Evolutionary conservation across 2,888 invertebrate species (phyloP).

Genomic region (Heliconius ismenius): DNA sequence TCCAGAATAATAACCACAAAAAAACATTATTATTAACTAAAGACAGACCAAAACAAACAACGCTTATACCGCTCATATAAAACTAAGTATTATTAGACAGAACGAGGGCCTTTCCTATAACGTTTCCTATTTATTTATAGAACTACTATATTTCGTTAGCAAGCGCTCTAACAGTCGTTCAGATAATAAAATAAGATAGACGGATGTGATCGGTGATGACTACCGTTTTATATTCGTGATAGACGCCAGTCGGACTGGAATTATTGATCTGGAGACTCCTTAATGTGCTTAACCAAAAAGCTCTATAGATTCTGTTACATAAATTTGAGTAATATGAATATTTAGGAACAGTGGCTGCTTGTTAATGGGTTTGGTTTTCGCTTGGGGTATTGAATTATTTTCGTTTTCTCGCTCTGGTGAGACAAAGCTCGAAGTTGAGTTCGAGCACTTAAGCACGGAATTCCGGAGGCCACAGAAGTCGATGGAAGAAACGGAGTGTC

Average conservation of each 20-base stretch:
- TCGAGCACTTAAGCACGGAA: background rate
- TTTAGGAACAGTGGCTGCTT: background rate
- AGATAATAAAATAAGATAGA: conserved; percentile 33
- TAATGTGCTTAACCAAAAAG: background rate
- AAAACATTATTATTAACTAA: background rate
- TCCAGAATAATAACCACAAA: background rate
- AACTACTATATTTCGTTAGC: conserved; percentile 27
- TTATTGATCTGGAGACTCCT: conserved; percentile 14
- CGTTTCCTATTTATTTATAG: conserved; percentile 26
- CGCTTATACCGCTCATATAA: conserved; percentile 12
- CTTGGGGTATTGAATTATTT: background rate
- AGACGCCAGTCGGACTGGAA: conserved; percentile 19
- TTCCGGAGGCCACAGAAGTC: no score
- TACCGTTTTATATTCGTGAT: conserved; percentile 31
- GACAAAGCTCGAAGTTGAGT: background rate
- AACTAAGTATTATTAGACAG: conserved; percentile 9
- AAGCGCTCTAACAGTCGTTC: conserved; percentile 29
- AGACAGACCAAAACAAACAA: background rate
- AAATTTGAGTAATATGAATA: background rate
- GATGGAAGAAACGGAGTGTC: no score
- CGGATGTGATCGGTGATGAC: conserved; percentile 26
- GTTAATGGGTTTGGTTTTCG: background rate
- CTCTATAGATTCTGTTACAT: background rate
- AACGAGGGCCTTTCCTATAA: conserved; percentile 21
- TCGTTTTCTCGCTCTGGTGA: background rate